phyloP scores from a whole-genome alignment of 2,113 vertebrate genomes.

The Dipodomys merriami region DNA sequence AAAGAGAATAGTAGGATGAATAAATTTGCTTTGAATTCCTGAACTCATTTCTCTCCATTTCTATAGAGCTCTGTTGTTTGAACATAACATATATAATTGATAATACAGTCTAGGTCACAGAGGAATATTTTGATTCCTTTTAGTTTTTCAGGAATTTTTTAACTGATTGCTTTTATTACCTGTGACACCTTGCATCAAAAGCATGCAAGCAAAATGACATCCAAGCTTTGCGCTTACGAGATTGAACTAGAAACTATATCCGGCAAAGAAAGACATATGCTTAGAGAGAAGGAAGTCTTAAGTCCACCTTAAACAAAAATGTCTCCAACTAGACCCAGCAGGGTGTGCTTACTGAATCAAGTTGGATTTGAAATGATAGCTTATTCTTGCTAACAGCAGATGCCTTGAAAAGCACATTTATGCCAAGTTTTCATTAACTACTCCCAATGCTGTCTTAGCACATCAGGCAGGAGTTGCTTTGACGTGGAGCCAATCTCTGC shows the following conservation, averaged over 20 bases:
- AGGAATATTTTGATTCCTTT: background rate
- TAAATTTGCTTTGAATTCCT: background rate
- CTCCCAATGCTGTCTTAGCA: conserved; percentile 23
- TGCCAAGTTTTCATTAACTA: conserved; percentile 45
- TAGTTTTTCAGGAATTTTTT: background rate
- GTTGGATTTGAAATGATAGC: conserved; percentile 27
- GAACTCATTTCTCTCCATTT: background rate
- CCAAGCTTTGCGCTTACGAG: background rate
- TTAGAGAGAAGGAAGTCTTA: background rate
- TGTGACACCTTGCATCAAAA: background rate
- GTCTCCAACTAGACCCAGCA: background rate
- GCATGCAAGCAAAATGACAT: background rate
- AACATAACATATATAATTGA: background rate
- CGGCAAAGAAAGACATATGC: background rate
- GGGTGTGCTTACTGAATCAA: background rate
- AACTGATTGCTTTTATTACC: background rate
- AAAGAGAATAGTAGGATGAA: background rate
- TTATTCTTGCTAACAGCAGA: conserved; percentile 5
- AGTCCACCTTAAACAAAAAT: background rate
- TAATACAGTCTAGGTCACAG: background rate
- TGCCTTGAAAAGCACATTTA: background rate
- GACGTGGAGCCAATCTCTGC: conserved; percentile 31
- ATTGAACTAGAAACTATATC: conserved; percentile 19
- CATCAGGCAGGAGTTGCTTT: conserved; percentile 49
- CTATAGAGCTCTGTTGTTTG: too few species aligned